Base-by-base conservation (phyloP, 2,888 invertebrate genomes). In the Ochropleura plecta region DNA sequence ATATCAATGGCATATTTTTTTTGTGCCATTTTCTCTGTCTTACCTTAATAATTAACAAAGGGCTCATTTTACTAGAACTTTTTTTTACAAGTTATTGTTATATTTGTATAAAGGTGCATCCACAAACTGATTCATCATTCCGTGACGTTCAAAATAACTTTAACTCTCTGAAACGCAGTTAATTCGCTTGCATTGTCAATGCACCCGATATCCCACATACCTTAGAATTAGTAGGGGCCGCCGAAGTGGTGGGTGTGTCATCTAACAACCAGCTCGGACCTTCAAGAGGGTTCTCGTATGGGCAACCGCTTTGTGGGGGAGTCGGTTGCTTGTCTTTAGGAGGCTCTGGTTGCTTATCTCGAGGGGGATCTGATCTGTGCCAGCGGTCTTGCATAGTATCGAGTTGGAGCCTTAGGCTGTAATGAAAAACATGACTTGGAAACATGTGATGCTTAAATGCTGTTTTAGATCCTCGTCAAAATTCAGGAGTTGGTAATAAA, bases 251-350 rank as follows among this genome's bases (percentile, higher is more conserved):
- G 0, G 91, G 90, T 53, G 79, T 83, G 68, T 94, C n/a, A 12
- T 82, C 95, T 57, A 95, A 84, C 78, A 95, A 81, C 96, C 96
- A 96, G 82, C 96, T 96, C 0, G 96, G 95, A 0, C 96, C 96
- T 88, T 95, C 96, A 68, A 96, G 65, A 0, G 96, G 96, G 76
- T 95, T 94, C 0, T 95, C 95, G 3, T 60, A 30, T 4, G 48
- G 55, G 16, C 60, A 44, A 7, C 42, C 59, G 5, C 55, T 18
- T 30, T 14, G 42, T 12, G 51, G 20, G 0, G 53, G 46, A 14
- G 51, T 14, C 3, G 57, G 48, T 18, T 65, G 76, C 20, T n/a
- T 55, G 30, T 63, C 65, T 20, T 62, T 53, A 5, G 81, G 48
- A 8, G 70, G 57, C 14, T 62, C 71, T 3, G 70, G 44, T 4